Conservation (phyloP, 2,797 vertebrate genomes). For the Parauchenoglanis punctatus region DNA sequence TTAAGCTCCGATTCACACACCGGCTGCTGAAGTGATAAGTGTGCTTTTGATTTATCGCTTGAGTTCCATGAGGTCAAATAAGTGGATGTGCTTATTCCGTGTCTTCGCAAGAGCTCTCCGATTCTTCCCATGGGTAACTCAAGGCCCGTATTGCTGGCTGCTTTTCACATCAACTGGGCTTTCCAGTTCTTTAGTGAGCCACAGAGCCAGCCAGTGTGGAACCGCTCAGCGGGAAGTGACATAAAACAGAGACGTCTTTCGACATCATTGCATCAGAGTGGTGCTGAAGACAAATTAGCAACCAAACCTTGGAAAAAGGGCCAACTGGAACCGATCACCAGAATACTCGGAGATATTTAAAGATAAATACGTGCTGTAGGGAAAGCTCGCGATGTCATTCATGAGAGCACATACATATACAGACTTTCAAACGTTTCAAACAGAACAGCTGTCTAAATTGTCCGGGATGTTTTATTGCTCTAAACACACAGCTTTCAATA, state of each 20-base stretch:
- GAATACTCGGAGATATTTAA: not conserved
- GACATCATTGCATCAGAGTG: constrained; percentile 35
- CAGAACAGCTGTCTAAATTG: constrained; percentile 16
- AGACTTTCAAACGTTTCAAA: constrained; percentile 8
- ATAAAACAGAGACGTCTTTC: constrained; percentile 35
- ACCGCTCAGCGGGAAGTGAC: constrained; percentile 6
- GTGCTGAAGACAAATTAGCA: constrained; percentile 45
- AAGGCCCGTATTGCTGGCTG: constrained; percentile 19
- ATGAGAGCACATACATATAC: not conserved
- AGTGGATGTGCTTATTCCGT: constrained; percentile 33
- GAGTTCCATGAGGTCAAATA: constrained; percentile 17
- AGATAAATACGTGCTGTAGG: constrained; percentile 35
- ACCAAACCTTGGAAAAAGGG: constrained; percentile 13
- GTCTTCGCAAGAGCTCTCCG: constrained; percentile 4
- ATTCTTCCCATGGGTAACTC: constrained; percentile 28
- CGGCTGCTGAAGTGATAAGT: constrained; percentile 48
- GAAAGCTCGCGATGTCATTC: not conserved
- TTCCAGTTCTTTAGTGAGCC: constrained; percentile 6
- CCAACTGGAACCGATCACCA: constrained; percentile 21
- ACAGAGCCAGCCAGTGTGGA: constrained; percentile 17
- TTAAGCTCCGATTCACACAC: constrained; percentile 13
- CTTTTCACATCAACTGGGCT: constrained; percentile 42
- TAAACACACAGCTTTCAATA: constrained; percentile 10
- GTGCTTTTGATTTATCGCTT: constrained; percentile 42
- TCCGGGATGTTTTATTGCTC: not conserved